Conservation (phyloP, 2,888 invertebrate genomes). For the Myathropa florea region DNA sequence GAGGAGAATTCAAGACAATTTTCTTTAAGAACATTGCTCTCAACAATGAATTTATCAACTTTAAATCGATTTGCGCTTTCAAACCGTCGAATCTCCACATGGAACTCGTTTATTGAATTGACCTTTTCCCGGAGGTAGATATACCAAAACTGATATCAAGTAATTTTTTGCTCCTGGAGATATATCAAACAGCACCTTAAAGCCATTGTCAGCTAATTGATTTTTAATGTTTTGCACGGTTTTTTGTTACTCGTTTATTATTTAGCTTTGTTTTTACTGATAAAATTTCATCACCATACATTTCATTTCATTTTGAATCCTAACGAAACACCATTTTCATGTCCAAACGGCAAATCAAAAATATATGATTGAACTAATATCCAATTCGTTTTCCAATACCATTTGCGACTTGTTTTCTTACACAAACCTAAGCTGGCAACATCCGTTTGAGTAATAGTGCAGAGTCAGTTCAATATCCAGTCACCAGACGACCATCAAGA, state of each 20-base stretch:
- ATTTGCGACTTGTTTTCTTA: not conserved
- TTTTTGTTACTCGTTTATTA: slow-evolving; percentile 27
- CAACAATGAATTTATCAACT: slow-evolving; percentile 43
- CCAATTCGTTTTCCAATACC: slow-evolving; percentile 47
- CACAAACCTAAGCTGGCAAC: slow-evolving; percentile 81
- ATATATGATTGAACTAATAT: slow-evolving; percentile 31
- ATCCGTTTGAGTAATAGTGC: slow-evolving; percentile 84
- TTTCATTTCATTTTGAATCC: slow-evolving; percentile 30
- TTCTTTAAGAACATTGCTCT: slow-evolving; percentile 41
- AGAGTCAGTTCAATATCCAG: slow-evolving; percentile 84
- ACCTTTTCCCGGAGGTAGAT: slow-evolving; percentile 32
- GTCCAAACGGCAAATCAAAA: slow-evolving; percentile 4
- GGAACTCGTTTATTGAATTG: slow-evolving; percentile 53
- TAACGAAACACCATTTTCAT: slow-evolving; percentile 18
- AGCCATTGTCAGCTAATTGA: slow-evolving; percentile 17
- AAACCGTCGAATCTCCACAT: slow-evolving; percentile 38
- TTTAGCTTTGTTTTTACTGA: slow-evolving; percentile 34
- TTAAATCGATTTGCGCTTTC: slow-evolving; percentile 41
- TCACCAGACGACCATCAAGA: slow-evolving; percentile 82
- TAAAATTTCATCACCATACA: slow-evolving; percentile 44
- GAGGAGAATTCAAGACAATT: slow-evolving; percentile 23
- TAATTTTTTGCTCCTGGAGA: not conserved
- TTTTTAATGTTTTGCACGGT: slow-evolving; percentile 34
- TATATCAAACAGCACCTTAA: not conserved
- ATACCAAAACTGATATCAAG: not conserved